Evolutionary conservation across 92 coral and sea anemone species (phyloP).

Genomic region (Parazoanthus darwini): DNA sequence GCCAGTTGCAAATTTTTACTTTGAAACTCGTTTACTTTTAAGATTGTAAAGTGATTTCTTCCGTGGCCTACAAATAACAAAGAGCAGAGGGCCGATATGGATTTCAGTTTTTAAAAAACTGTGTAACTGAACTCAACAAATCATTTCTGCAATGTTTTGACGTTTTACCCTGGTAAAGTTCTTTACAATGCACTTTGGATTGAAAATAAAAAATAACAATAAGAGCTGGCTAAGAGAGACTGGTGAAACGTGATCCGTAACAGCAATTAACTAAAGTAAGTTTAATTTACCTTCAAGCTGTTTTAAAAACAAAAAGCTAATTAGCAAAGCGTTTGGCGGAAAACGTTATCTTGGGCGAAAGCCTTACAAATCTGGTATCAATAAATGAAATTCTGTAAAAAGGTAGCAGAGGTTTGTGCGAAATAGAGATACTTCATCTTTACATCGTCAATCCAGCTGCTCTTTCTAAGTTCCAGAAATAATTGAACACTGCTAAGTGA

Average conservation of each 20-base stretch:
- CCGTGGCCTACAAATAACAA: neutral
- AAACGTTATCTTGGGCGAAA: neutral
- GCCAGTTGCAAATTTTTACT: neutral
- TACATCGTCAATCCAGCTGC: neutral
- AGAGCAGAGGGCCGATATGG: neutral
- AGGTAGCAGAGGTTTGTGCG: neutral
- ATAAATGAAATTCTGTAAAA: neutral
- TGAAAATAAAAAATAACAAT: neutral
- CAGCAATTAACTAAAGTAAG: neutral
- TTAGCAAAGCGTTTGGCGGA: neutral
- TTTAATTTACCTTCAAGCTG: constrained; percentile 8
- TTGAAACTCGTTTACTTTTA: neutral
- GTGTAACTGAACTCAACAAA: neutral
- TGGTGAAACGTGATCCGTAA: neutral
- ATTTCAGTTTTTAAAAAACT: neutral
- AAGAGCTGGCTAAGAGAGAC: neutral
- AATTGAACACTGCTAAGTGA: neutral
- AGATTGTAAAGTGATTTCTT: neutral
- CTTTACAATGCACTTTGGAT: neutral
- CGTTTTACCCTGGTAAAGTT: neutral
- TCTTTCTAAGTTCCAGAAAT: neutral
- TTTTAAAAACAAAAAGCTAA: neutral
- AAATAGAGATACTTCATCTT: neutral
- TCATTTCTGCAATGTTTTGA: neutral
- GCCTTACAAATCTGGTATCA: neutral